Percentiles rank a stretch among this genome's conserved stretches.
These are phyloP conservation scores for Drosophila recens DNA, from an alignment of 2,888 invertebrate genomes.

Conservation along the genomic window DNA sequence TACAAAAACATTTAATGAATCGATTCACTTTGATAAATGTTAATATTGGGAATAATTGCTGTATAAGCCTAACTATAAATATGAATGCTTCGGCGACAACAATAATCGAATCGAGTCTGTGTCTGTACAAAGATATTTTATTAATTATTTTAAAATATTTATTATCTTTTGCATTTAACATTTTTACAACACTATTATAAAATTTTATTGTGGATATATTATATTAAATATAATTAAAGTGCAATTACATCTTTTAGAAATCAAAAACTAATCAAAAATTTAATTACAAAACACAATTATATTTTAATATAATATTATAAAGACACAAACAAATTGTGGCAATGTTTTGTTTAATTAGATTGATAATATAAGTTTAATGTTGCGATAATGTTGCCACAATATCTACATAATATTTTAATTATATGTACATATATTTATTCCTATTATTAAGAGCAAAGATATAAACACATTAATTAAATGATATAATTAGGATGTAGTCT, in stretches of 20 bases:
- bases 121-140: neutral
- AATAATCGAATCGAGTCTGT: neutral
- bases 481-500: neutral
- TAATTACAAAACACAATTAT: neutral
- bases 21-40: slow-evolving; percentile 10
- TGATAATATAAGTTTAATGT: neutral
- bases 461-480: slow-evolving; percentile 2
- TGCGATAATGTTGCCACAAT: neutral
- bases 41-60: slow-evolving; percentile 25
- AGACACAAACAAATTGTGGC: neutral
- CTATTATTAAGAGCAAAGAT: neutral
- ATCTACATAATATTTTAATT: neutral
- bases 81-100: too few relatives aligned
- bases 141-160: neutral
- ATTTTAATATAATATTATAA: neutral
- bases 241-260: neutral
- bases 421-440: too few relatives aligned
- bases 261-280: neutral
- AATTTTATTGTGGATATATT: neutral
- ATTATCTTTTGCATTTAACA: neutral
- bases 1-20: slow-evolving; percentile 1
- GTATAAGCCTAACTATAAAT: neutral
- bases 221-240: neutral
- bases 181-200: neutral
- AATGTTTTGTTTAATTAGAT: neutral